Evolutionary conservation across 2,888 invertebrate genomes (phyloP).

Genomic region (Scaptodrosophila latifasciaeformis): DNA sequence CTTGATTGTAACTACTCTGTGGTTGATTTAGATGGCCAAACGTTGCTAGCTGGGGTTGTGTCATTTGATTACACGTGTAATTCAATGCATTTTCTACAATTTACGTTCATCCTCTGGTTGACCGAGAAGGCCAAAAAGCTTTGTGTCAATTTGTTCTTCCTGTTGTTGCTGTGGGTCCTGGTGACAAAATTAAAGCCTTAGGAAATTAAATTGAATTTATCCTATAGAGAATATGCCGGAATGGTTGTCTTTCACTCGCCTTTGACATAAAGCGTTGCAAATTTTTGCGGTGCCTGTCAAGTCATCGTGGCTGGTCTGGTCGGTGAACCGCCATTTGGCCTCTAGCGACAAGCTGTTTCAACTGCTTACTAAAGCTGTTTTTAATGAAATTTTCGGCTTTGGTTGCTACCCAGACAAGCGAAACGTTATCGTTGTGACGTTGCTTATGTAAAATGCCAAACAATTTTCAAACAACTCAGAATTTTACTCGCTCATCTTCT

Average conservation of each 20-base stretch:
- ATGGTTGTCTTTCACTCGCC: not conserved
- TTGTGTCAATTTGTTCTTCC: not conserved
- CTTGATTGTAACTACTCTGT: constrained; percentile 15
- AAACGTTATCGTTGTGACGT: no score
- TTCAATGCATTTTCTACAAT: constrained; percentile 30
- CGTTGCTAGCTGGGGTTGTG: constrained; percentile 20
- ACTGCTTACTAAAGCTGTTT: constrained; percentile 29
- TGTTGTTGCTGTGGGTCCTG: not conserved
- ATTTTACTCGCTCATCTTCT: no score
- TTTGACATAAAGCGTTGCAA: constrained; percentile 32
- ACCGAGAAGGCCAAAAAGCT: not conserved
- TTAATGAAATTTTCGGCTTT: constrained; percentile 51
- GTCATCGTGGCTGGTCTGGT: not conserved
- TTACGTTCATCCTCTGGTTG: constrained; percentile 13
- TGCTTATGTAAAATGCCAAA: no score
- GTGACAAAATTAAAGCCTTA: constrained; percentile 1
- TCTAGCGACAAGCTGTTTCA: not conserved
- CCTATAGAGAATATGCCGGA: constrained; percentile 1
- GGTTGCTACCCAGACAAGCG: constrained; percentile 38
- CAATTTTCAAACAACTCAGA: no score
- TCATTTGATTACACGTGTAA: constrained; percentile 46
- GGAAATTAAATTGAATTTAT: constrained; percentile 46
- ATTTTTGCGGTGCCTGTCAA: constrained; percentile 26
- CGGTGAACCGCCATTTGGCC: not conserved
- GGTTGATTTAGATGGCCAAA: constrained; percentile 44